These are phyloP conservation scores for Neuroterus valhalla DNA, from an alignment of 1,140 invertebrate genomes.

Conservation along the genomic window DNA sequence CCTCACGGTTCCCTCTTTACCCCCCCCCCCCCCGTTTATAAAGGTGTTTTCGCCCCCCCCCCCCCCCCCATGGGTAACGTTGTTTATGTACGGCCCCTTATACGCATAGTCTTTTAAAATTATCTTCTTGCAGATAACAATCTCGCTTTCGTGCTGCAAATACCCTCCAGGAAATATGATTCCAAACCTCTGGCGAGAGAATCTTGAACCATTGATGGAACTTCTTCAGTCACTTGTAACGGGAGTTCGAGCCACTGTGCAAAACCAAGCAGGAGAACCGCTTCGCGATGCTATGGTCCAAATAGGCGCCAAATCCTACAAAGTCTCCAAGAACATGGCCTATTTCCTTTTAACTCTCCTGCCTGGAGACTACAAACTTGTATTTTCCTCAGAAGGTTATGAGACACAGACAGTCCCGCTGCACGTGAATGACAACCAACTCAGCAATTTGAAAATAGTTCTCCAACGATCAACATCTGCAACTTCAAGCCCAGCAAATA, in stretches of 20 bases:
- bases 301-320: slow-evolving; percentile 78
- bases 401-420: slow-evolving; percentile 70
- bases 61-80: no score
- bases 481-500: not conserved
- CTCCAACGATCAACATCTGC: not conserved
- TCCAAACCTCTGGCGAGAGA: slow-evolving; percentile 84
- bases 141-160: slow-evolving; percentile 84
- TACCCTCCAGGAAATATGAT: slow-evolving; percentile 82
- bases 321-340: slow-evolving; percentile 80
- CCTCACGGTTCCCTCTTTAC: no score
- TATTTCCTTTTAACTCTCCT: slow-evolving; percentile 82
- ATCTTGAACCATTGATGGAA: slow-evolving; percentile 82
- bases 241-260: slow-evolving; percentile 85
- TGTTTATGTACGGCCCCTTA: no score
- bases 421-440: slow-evolving; percentile 63
- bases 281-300: slow-evolving; percentile 83
- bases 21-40: no score
- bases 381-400: slow-evolving; percentile 78
- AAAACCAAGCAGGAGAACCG: slow-evolving; percentile 78
- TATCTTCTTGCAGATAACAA: slow-evolving; percentile 64
- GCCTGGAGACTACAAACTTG: slow-evolving; percentile 78
- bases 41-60: no score
- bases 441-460: slow-evolving; percentile 64
- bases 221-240: slow-evolving; percentile 73
- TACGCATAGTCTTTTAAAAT: not conserved